These are phyloP conservation scores for Folsomia manolachei DNA, from an alignment of 2,888 invertebrate genomes.

Conservation along the genomic window DNA sequence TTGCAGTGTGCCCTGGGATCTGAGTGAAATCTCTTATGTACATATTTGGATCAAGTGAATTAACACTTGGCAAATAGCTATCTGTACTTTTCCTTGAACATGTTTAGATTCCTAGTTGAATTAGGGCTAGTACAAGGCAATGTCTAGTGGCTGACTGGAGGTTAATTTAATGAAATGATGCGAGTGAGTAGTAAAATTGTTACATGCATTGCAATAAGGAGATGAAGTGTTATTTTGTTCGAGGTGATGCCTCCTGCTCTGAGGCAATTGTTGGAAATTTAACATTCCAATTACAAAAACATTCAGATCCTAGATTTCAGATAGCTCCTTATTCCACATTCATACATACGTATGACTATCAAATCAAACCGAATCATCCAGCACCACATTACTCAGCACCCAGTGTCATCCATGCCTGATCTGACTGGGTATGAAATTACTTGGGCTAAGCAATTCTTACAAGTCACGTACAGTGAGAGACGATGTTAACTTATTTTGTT, in stretches of 20 bases:
- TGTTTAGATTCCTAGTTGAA: background rate
- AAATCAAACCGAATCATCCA: too few relatives aligned
- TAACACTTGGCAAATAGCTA: slow-evolving; percentile 13
- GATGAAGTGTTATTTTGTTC: slow-evolving; percentile 11
- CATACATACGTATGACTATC: background rate
- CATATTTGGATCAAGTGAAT: slow-evolving; percentile 19
- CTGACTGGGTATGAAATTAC: background rate
- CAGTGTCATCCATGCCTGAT: background rate
- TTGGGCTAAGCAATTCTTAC: background rate
- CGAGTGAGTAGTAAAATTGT: slow-evolving; percentile 1
- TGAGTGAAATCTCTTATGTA: background rate
- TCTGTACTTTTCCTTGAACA: background rate
- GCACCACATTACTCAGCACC: background rate
- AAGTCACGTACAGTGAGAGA: background rate
- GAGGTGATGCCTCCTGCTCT: slow-evolving; percentile 9
- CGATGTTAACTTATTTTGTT: background rate
- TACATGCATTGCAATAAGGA: background rate
- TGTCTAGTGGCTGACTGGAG: background rate
- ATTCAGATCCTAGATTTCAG: background rate
- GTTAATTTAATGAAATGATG: slow-evolving; percentile 7
- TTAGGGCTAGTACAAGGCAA: background rate
- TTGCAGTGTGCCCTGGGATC: background rate
- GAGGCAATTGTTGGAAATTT: slow-evolving; percentile 14
- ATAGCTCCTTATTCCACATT: background rate
- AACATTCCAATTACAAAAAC: slow-evolving; percentile 11